These are phyloP conservation scores for Oncorhynchus kisutch DNA, from an alignment of 2,113 vertebrate genomes.

Conservation along the genomic window DNA sequence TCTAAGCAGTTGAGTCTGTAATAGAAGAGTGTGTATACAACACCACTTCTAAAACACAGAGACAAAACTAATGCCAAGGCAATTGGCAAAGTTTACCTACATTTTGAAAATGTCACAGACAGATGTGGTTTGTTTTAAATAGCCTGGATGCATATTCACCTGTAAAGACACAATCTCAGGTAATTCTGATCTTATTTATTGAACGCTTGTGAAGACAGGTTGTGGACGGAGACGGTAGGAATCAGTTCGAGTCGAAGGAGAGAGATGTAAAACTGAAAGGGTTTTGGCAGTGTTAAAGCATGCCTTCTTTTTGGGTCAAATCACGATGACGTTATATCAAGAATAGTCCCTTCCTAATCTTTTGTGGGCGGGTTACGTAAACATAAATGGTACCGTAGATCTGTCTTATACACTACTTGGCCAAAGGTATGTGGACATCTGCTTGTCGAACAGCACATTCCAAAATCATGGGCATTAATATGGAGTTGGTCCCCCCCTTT, in stretches of 20 bases:
- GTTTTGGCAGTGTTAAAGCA: neutral
- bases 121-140: neutral
- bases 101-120: slow-evolving; percentile 32
- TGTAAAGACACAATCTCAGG: neutral
- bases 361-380: too few species aligned
- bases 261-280: slow-evolving; percentile 40
- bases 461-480: too few species aligned
- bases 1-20: slow-evolving; percentile 5
- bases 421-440: too few species aligned
- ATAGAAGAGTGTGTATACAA: slow-evolving; percentile 25
- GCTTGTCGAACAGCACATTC: too few species aligned
- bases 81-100: slow-evolving; percentile 14
- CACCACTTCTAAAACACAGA: slow-evolving; percentile 8
- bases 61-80: slow-evolving; percentile 12
- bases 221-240: neutral
- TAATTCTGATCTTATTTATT: neutral
- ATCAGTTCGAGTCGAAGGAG: slow-evolving; percentile 34
- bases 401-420: too few species aligned
- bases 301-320: too few species aligned
- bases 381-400: too few species aligned
- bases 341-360: neutral
- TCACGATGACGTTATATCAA: neutral
- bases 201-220: slow-evolving; percentile 35
- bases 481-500: too few species aligned
- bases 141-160: slow-evolving; percentile 20